phyloP scores from a whole-genome alignment of 2,888 invertebrate species.

The Cataglyphis albicans region DNA sequence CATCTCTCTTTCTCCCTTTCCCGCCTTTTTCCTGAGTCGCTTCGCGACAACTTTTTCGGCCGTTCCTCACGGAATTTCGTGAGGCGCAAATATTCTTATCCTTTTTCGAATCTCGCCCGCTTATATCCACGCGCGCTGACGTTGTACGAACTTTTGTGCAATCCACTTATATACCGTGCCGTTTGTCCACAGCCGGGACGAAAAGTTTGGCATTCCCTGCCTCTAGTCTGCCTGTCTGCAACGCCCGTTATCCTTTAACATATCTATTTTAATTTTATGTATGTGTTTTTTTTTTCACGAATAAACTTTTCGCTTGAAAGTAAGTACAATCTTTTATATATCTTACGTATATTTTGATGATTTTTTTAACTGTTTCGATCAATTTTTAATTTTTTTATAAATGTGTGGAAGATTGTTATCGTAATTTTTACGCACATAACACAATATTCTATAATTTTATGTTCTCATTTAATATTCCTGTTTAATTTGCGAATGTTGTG shows the following conservation, averaged over 20 bases:
- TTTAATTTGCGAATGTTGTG: constrained; percentile 17
- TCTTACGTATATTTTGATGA: neutral
- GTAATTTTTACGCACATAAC: constrained; percentile 3
- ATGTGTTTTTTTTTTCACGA: neutral
- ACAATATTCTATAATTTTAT: neutral
- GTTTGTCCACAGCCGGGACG: constrained; percentile 11
- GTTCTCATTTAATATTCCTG: neutral
- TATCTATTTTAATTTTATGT: constrained; percentile 50
- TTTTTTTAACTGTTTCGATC: neutral
- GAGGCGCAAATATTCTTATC: constrained; percentile 61
- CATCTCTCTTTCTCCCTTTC: constrained; percentile 22
- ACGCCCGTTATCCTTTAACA: constrained; percentile 38
- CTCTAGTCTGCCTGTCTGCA: constrained; percentile 5
- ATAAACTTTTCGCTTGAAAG: constrained; percentile 25
- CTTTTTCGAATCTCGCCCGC: constrained; percentile 41
- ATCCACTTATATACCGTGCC: constrained; percentile 58
- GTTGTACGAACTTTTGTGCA: constrained; percentile 63
- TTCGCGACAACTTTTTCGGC: constrained; percentile 71
- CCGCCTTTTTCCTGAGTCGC: constrained; percentile 35
- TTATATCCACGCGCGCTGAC: constrained; percentile 55
- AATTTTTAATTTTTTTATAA: neutral
- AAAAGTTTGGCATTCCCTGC: constrained; percentile 13
- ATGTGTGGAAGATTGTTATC: neutral
- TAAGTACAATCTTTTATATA: neutral
- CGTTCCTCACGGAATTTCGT: constrained; percentile 61